These are phyloP conservation scores for Wasmannia auropunctata DNA, from an alignment of 1,140 invertebrate genomes.

Conservation along the genomic window DNA sequence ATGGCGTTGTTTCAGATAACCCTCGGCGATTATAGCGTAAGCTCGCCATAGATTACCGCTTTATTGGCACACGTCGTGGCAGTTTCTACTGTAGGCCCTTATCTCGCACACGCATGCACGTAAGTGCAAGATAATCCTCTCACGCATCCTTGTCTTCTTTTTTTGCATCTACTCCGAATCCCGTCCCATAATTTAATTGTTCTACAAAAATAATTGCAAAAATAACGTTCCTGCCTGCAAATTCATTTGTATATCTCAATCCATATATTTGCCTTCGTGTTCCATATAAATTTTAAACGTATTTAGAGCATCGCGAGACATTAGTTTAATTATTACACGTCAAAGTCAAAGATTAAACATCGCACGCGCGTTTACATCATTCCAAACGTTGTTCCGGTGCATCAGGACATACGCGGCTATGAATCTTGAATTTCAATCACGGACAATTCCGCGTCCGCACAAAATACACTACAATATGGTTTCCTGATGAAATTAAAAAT, in stretches of 20 bases:
- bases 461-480: constrained; percentile 39
- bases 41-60: constrained; percentile 72
- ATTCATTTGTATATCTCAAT: background rate
- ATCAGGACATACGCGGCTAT: constrained; percentile 18
- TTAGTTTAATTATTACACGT: constrained; percentile 41
- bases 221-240: background rate
- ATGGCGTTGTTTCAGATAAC: constrained; percentile 99
- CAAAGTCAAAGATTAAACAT: constrained; percentile 14
- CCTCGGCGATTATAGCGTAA: constrained; percentile 98
- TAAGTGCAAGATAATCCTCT: background rate
- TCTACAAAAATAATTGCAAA: background rate
- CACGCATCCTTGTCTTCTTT: background rate
- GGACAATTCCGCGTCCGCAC: constrained; percentile 21
- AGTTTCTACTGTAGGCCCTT: background rate
- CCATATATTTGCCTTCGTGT: background rate
- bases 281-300: background rate
- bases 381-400: constrained; percentile 13
- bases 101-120: background rate
- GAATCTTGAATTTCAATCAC: constrained; percentile 69
- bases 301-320: background rate
- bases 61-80: constrained; percentile 28
- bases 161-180: background rate
- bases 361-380: constrained; percentile 12
- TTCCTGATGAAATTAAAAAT: constrained; percentile 57
- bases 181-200: background rate